A percentile compares a stretch with the other conserved stretches of the same genome.
These are phyloP conservation scores for Clytia hemisphaerica DNA, from an alignment of 30 jellyfish, hydroid and myxozoan species.

Conservation along the genomic window DNA sequence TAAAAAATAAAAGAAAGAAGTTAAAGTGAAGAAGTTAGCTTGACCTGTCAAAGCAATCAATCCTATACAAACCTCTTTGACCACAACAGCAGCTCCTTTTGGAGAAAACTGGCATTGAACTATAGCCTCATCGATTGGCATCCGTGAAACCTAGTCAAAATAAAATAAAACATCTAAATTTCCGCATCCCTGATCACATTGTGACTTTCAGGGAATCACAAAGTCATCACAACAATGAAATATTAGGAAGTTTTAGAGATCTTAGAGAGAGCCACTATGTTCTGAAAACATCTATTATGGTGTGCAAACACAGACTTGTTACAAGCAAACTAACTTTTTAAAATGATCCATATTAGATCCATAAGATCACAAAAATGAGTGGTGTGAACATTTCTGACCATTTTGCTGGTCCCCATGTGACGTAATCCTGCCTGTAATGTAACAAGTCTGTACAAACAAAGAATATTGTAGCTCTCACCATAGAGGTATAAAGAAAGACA, in stretches of 20 bases:
- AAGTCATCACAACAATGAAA: slow-evolving; percentile 45
- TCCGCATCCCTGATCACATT: slow-evolving; percentile 44
- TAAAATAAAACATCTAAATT: not conserved
- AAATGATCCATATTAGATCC: too few species aligned
- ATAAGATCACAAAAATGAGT: too few species aligned
- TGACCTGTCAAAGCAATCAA: not conserved
- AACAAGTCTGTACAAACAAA: too few species aligned
- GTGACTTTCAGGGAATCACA: slow-evolving; percentile 41
- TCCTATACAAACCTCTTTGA: slow-evolving; percentile 69
- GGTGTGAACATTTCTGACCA: too few species aligned
- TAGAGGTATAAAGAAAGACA: too few species aligned
- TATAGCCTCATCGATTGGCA: slow-evolving; percentile 87
- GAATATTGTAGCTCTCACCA: too few species aligned
- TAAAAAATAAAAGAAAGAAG: not conserved
- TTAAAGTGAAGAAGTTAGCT: not conserved
- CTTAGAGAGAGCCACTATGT: too few species aligned
- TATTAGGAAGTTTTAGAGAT: slow-evolving; percentile 24
- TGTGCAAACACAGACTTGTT: too few species aligned
- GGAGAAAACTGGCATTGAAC: slow-evolving; percentile 67
- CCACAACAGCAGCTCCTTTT: slow-evolving; percentile 78
- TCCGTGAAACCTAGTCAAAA: slow-evolving; percentile 42
- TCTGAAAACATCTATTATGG: too few species aligned
- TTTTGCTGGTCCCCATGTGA: too few species aligned
- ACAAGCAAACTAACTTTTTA: too few species aligned
- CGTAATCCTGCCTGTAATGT: too few species aligned